Conservation (phyloP, 2,797 vertebrate species). For the Melanotaenia parkinsoni region DNA sequence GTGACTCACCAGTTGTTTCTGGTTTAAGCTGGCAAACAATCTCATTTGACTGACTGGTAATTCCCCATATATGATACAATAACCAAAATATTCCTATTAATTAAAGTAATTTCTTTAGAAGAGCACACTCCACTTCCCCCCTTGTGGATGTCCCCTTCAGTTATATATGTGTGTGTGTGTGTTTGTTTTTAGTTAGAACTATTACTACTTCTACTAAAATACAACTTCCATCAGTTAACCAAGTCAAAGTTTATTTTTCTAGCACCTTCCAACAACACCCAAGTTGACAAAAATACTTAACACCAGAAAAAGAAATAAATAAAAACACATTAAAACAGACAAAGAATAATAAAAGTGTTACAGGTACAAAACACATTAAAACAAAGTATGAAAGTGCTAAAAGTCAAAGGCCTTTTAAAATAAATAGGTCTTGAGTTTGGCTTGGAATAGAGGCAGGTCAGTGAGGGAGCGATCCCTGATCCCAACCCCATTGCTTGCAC, state of each 20-base stretch:
- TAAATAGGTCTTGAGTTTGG: too few relatives aligned
- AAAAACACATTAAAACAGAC: too few relatives aligned
- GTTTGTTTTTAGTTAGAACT: neutral
- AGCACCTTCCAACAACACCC: neutral
- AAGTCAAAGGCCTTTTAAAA: too few relatives aligned
- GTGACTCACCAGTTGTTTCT: neutral
- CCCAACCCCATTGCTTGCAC: too few relatives aligned
- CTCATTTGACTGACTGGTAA: neutral
- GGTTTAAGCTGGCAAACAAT: neutral
- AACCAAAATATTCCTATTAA: neutral
- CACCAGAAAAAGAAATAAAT: too few relatives aligned
- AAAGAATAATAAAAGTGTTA: too few relatives aligned
- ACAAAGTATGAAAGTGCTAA: too few relatives aligned
- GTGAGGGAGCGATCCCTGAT: too few relatives aligned
- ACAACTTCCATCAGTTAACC: neutral
- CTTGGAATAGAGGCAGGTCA: too few relatives aligned
- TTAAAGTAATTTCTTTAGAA: neutral
- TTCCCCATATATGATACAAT: neutral
- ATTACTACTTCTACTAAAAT: neutral
- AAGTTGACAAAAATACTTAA: too few relatives aligned
- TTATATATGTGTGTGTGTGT: neutral
- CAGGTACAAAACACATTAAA: too few relatives aligned
- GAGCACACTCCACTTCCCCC: neutral
- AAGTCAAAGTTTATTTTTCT: neutral
- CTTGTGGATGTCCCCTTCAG: neutral